A percentile compares a stretch with the other conserved stretches of the same genome.
These are phyloP conservation scores for Triplophysa dalaica DNA, from an alignment of 2,113 vertebrate genomes.

Conservation along the genomic window DNA sequence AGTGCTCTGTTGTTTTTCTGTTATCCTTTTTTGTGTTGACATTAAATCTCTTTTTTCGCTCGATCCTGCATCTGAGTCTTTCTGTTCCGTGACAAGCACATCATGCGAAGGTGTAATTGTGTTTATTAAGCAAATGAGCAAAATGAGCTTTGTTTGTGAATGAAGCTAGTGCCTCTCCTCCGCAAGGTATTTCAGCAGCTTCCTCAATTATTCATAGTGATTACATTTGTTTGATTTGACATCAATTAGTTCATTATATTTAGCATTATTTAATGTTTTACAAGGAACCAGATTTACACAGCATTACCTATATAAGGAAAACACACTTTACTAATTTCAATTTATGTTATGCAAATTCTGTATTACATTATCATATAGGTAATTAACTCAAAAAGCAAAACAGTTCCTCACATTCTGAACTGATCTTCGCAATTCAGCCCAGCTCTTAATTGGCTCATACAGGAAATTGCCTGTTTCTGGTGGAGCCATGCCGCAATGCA, in stretches of 20 bases:
- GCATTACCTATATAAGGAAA: constrained; percentile 28
- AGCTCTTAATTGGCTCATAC: constrained; percentile 56
- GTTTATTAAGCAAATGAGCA: constrained; percentile 53
- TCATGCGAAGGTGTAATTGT: constrained; percentile 39
- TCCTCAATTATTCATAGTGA: constrained; percentile 69
- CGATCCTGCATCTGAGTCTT: too few species aligned
- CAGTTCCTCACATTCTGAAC: constrained; percentile 40
- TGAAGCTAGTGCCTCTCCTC: constrained; percentile 44
- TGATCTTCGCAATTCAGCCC: constrained; percentile 47
- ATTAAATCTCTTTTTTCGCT: too few species aligned
- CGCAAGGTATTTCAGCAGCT: constrained; percentile 58
- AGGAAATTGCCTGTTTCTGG: constrained; percentile 51
- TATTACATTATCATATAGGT: constrained; percentile 24
- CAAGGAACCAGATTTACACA: not conserved
- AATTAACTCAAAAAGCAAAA: constrained; percentile 53
- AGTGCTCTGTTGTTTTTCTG: too few species aligned
- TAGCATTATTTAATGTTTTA: constrained; percentile 52
- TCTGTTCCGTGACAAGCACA: too few species aligned
- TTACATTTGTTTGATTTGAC: constrained; percentile 64
- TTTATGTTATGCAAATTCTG: constrained; percentile 50
- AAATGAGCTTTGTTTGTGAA: constrained; percentile 39
- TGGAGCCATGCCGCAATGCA: not conserved
- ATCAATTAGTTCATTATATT: constrained; percentile 65
- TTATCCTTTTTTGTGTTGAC: too few species aligned
- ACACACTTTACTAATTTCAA: constrained; percentile 23